A percentile compares a stretch with the other conserved stretches of the same genome.
These are phyloP conservation scores for Ameiurus melas DNA, from an alignment of 2,113 vertebrate species.

Conservation along the genomic window DNA sequence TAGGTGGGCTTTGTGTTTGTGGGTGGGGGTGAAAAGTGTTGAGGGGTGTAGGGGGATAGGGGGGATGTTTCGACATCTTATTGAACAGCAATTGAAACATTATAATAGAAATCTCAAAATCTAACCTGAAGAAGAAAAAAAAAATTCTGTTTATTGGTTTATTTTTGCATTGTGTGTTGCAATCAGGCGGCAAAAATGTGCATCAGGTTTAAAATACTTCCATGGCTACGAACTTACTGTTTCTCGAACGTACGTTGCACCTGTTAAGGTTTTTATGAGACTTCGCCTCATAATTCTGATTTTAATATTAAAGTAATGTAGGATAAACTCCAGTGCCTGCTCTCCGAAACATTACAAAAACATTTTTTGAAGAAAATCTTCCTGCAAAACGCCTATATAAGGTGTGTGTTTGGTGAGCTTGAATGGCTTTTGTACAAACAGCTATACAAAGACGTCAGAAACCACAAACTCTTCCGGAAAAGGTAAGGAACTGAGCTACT, in stretches of 20 bases:
- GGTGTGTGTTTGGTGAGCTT: background rate
- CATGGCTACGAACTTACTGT: background rate
- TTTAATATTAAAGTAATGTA: background rate
- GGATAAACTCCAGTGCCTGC: background rate
- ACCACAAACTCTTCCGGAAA: background rate
- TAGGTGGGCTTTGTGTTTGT: background rate
- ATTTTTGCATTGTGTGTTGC: background rate
- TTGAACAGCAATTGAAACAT: background rate
- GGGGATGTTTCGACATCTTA: background rate
- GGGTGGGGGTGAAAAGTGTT: too few species aligned
- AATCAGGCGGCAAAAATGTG: too few species aligned
- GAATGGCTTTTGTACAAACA: background rate
- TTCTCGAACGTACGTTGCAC: background rate
- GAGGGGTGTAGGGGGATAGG: background rate
- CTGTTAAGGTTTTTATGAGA: background rate
- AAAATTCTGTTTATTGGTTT: background rate
- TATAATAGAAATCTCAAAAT: background rate
- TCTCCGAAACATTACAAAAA: background rate
- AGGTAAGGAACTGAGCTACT: background rate
- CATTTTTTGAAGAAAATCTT: background rate
- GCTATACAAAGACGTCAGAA: background rate
- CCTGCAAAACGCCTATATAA: background rate
- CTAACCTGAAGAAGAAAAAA: background rate
- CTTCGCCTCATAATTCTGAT: background rate
- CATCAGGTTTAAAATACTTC: background rate